These are phyloP conservation scores for Molanna angustata DNA, from an alignment of 2,888 invertebrate species.

Conservation along the genomic window DNA sequence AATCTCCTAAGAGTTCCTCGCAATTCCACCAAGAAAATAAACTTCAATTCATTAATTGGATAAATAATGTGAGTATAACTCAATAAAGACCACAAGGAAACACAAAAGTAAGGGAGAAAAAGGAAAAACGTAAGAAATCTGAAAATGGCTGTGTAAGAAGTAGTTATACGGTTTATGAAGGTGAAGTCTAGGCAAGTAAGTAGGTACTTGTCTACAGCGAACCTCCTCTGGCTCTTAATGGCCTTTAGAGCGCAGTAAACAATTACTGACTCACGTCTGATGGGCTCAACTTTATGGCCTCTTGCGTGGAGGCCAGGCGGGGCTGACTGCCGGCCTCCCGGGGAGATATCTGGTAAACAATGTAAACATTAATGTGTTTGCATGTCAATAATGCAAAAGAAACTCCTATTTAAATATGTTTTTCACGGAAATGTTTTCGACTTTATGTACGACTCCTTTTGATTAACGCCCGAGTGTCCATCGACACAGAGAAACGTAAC, in stretches of 20 bases:
- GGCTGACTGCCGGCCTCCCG: constrained; percentile 12
- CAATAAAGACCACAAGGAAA: too few relatives aligned
- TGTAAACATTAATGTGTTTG: constrained; percentile 11
- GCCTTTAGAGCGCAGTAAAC: constrained; percentile 32
- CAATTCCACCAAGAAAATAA: too few relatives aligned
- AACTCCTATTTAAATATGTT: constrained; percentile 3
- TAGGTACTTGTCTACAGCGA: constrained; percentile 8
- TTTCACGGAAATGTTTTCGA: too few relatives aligned
- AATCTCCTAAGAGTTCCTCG: too few relatives aligned
- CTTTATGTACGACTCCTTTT: too few relatives aligned
- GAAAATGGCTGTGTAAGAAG: constrained; percentile 3
- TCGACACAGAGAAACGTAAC: too few relatives aligned
- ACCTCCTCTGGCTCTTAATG: constrained; percentile 28
- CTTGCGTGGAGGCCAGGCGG: constrained; percentile 16
- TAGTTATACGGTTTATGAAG: constrained; percentile 9
- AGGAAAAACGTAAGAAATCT: constrained; percentile 1
- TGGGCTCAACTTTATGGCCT: constrained; percentile 30
- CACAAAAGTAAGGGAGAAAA: neutral
- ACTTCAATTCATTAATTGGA: too few relatives aligned
- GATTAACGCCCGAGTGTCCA: too few relatives aligned
- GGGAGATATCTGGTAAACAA: too few relatives aligned
- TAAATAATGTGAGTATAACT: too few relatives aligned
- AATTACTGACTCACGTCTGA: constrained; percentile 30
- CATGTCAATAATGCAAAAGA: constrained; percentile 14
- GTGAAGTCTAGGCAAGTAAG: neutral